A percentile compares a stretch with the other conserved stretches of the same genome.
These are phyloP conservation scores for Dascyllus trimaculatus DNA, from an alignment of 2,113 vertebrate species.

Conservation along the genomic window DNA sequence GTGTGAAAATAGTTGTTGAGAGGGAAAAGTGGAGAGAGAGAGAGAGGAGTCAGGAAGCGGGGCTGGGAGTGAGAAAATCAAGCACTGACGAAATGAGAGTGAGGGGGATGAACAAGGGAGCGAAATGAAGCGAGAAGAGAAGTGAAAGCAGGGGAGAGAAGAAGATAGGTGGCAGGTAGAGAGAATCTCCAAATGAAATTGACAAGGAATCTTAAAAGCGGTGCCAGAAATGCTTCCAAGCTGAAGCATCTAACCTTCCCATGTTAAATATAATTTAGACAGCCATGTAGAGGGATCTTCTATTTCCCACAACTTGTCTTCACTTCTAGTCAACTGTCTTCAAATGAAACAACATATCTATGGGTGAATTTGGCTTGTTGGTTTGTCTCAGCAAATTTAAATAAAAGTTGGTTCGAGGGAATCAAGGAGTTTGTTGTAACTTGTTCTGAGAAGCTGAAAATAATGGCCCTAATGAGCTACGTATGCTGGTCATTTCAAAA, in stretches of 20 bases:
- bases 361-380: not conserved
- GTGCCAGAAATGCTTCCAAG: slow-evolving; percentile 42
- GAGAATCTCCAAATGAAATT: slow-evolving; percentile 50
- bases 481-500: slow-evolving; percentile 1
- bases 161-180: slow-evolving; percentile 27
- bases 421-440: no score
- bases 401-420: not conserved
- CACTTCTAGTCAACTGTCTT: not conserved
- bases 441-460: not conserved
- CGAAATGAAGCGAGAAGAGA: slow-evolving; percentile 53
- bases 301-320: not conserved
- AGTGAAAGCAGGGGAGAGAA: slow-evolving; percentile 36
- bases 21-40: slow-evolving; percentile 42
- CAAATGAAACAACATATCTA: not conserved
- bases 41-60: slow-evolving; percentile 39
- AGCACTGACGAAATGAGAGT: slow-evolving; percentile 60
- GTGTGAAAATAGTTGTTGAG: slow-evolving; percentile 64
- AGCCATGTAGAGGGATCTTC: not conserved
- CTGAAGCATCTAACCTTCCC: slow-evolving; percentile 33
- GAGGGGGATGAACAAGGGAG: slow-evolving; percentile 62
- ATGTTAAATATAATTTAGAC: slow-evolving; percentile 28
- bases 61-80: slow-evolving; percentile 56
- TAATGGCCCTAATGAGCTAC: not conserved
- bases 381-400: not conserved
- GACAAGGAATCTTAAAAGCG: slow-evolving; percentile 41